These are phyloP conservation scores for Dicrurus megarhynchus DNA, from an alignment of 2,113 vertebrate genomes.

Conservation along the genomic window DNA sequence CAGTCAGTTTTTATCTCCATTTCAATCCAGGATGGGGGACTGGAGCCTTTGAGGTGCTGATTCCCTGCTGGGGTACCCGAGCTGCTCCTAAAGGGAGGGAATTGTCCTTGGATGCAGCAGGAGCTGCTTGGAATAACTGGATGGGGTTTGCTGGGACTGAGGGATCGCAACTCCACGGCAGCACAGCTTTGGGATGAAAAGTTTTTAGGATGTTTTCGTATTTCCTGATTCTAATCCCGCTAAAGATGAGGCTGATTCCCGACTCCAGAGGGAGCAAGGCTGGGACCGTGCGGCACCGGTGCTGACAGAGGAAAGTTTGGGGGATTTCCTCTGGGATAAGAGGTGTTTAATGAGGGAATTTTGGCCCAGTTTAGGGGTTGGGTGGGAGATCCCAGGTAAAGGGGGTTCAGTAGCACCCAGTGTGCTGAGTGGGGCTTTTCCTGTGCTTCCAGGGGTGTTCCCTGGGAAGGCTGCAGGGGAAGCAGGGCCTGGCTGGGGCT, in stretches of 20 bases:
- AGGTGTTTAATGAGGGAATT: neutral
- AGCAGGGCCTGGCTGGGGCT: neutral
- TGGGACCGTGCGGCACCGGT: too few relatives aligned
- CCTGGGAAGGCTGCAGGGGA: neutral
- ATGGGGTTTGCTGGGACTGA: neutral
- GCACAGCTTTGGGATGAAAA: too few relatives aligned
- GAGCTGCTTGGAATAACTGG: neutral
- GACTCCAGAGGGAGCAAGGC: neutral
- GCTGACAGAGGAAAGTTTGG: neutral
- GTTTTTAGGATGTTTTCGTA: fast-evolving
- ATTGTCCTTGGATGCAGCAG: neutral
- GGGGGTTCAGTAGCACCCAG: fast-evolving
- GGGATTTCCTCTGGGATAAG: neutral
- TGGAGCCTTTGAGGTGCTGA: neutral
- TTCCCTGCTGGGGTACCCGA: neutral
- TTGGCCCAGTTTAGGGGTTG: neutral
- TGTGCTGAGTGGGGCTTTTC: neutral
- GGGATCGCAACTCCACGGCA: too few relatives aligned
- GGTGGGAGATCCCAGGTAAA: neutral
- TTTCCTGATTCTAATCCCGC: neutral
- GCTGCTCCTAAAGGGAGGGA: neutral
- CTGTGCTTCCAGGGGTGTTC: neutral
- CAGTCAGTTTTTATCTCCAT: neutral
- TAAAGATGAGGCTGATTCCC: neutral
- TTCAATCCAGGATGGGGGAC: neutral